Evolutionary conservation across 2,888 invertebrate species (phyloP).

Genomic region (Caenorhabditis virilis): DNA sequence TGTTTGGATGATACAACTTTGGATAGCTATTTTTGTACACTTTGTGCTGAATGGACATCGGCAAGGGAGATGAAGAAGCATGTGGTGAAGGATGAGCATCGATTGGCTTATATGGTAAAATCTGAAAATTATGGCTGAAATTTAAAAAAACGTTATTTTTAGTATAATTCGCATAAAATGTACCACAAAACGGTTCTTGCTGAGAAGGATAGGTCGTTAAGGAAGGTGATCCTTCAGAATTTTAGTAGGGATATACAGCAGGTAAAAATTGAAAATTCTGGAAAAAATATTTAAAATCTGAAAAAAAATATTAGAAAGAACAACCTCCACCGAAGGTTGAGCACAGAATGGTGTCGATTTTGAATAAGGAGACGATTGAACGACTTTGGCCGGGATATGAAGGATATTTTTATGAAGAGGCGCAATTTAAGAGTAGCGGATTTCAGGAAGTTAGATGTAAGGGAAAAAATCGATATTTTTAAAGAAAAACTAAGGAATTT

Average conservation of each 20-base stretch:
- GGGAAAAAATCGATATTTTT: not conserved
- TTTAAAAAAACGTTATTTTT: slow-evolving; percentile 1
- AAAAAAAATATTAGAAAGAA: not conserved
- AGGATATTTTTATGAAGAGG: slow-evolving; percentile 6
- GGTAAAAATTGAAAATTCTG: slow-evolving; percentile 6
- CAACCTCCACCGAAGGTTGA: slow-evolving; percentile 2
- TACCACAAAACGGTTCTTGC: slow-evolving; percentile 5
- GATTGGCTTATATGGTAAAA: slow-evolving; percentile 19
- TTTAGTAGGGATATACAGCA: slow-evolving; percentile 11
- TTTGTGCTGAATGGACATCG: slow-evolving; percentile 30
- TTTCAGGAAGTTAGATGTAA: slow-evolving; percentile 12
- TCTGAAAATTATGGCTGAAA: no score
- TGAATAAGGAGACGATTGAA: slow-evolving; percentile 24
- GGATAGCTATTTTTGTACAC: slow-evolving; percentile 34
- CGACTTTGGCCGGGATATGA: slow-evolving; percentile 36
- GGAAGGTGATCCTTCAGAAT: slow-evolving; percentile 11
- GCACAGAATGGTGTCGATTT: slow-evolving; percentile 8
- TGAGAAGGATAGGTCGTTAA: slow-evolving; percentile 5
- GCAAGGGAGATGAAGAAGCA: slow-evolving; percentile 34
- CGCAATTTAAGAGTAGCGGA: slow-evolving; percentile 1
- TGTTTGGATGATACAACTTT: slow-evolving; percentile 30
- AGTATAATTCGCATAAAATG: slow-evolving; percentile 2
- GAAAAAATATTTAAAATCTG: slow-evolving; percentile 1
- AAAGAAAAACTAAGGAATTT: not conserved
- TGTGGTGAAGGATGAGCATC: slow-evolving; percentile 17